phyloP scores from a whole-genome alignment of 2,888 invertebrate species.

The Drosophila ezoana region DNA sequence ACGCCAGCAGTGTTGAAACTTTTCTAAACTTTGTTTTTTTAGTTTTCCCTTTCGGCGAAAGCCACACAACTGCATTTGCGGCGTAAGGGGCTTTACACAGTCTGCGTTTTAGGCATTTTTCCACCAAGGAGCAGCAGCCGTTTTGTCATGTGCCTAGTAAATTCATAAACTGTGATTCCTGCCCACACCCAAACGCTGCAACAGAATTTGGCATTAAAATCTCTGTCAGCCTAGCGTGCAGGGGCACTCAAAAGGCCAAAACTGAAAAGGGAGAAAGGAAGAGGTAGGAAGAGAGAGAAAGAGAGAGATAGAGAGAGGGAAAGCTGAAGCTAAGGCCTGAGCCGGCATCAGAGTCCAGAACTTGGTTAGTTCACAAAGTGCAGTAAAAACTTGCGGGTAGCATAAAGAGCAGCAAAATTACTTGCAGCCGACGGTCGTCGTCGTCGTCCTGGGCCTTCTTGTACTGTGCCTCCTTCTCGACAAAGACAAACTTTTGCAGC shows the following conservation, averaged over 20 bases:
- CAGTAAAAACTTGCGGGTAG: slow-evolving; percentile 80
- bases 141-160: slow-evolving; percentile 67
- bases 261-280: not conserved
- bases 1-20: slow-evolving; percentile 10
- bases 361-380: slow-evolving; percentile 71
- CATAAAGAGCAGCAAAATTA: slow-evolving; percentile 76
- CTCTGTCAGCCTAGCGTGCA: slow-evolving; percentile 44
- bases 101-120: slow-evolving; percentile 32
- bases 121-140: slow-evolving; percentile 9
- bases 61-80: slow-evolving; percentile 26
- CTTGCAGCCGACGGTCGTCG: slow-evolving; percentile 54
- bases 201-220: slow-evolving; percentile 27
- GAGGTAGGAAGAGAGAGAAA: not conserved
- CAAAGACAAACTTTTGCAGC: slow-evolving; percentile 73
- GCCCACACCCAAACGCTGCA: slow-evolving; percentile 28
- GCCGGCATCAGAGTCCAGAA: slow-evolving; percentile 38
- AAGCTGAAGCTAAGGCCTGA: slow-evolving; percentile 7
- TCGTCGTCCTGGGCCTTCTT: slow-evolving; percentile 47
- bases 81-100: slow-evolving; percentile 39
- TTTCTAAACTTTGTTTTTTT: slow-evolving; percentile 8
- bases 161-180: slow-evolving; percentile 68
- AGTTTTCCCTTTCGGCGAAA: slow-evolving; percentile 30
- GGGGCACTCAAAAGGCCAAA: not conserved
- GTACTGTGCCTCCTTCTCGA: slow-evolving; percentile 11
- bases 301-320: slow-evolving; percentile 11